Conservation (phyloP, 2,888 invertebrate genomes). For the Polyploca ridens region DNA sequence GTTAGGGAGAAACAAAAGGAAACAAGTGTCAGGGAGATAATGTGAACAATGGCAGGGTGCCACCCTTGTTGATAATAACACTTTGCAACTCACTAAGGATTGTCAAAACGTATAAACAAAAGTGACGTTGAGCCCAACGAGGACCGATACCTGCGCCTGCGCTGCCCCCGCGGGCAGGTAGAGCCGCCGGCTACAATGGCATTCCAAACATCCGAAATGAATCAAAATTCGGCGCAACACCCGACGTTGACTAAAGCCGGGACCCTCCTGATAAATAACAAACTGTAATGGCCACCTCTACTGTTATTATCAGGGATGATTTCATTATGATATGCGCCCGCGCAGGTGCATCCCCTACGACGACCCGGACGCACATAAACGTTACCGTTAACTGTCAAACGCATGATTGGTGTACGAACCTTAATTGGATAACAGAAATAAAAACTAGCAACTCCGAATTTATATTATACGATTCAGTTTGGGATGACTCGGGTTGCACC, state of each 20-base stretch:
- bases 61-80: constrained; percentile 70
- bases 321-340: constrained; percentile 67
- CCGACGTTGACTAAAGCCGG: constrained; percentile 59
- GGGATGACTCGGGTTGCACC: constrained; percentile 21
- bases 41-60: constrained; percentile 47
- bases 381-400: constrained; percentile 61
- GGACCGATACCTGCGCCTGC: constrained; percentile 48
- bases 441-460: constrained; percentile 32
- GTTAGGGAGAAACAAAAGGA: constrained; percentile 35
- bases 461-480: constrained; percentile 22
- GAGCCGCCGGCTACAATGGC: constrained; percentile 74
- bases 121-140: constrained; percentile 34
- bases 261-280: constrained; percentile 72
- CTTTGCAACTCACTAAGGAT: constrained; percentile 63
- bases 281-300: constrained; percentile 69
- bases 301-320: constrained; percentile 76
- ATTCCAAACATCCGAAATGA: constrained; percentile 81
- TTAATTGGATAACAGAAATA: constrained; percentile 34
- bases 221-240: constrained; percentile 73
- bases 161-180: constrained; percentile 66
- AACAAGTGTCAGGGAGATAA: constrained; percentile 51
- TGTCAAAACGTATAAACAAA: constrained; percentile 78
- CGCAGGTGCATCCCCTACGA: constrained; percentile 54
- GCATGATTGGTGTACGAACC: constrained; percentile 46
- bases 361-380: constrained; percentile 27